Base-by-base conservation (phyloP, 2,797 vertebrate species). In the Melanotaenia nigrans region DNA sequence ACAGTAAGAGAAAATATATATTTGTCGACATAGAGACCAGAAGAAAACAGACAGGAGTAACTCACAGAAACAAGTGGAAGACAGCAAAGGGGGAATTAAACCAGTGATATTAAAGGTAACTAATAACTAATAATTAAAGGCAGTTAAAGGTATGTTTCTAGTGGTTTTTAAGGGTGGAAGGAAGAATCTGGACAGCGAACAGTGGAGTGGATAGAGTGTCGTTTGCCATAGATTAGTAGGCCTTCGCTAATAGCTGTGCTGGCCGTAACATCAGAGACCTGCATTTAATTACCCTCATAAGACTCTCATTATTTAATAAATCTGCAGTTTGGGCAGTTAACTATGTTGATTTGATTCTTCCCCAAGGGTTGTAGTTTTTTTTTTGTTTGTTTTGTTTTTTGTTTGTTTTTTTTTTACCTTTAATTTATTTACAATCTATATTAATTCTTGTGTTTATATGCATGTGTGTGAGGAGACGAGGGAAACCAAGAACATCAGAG, bases 251-350 rank as follows among this genome's bases (percentile, higher is more conserved):
- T 28, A 82, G 73, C 68, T 49, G 58, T 0, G 68, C 79, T 89
- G 87, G 87, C 87, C 61, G 65, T 84, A 78, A 72, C 86, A 83
- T 90, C 88, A 89, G 79, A 91, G 80, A 62, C 69, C 8, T 59
- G 71, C 45, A 64, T 87, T 90, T 85, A 84, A 87, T 78, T 75
- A 72, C 77, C 68, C 72, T 85, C 83, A 74, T 68, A 85, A 80
- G 79, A 81, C 83, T 83, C 82, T 90, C 79, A 85, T 91, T 91
- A 91, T 91, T 91, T 89, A 82, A 92, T 89, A 86, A 89, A 89
- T 89, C 79, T 88, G 71, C 65, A 85, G 20, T 85, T 84, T 69
- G 71, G 78, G 65, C 80, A 11, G 83, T 65, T 61, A 9, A 65
- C 35, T 84, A 45, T 85, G 82, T 88, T 89, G 79, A 88, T 83